Base-by-base conservation (phyloP, 2,797 vertebrate genomes). In the Platyrinchus mystaceus region DNA sequence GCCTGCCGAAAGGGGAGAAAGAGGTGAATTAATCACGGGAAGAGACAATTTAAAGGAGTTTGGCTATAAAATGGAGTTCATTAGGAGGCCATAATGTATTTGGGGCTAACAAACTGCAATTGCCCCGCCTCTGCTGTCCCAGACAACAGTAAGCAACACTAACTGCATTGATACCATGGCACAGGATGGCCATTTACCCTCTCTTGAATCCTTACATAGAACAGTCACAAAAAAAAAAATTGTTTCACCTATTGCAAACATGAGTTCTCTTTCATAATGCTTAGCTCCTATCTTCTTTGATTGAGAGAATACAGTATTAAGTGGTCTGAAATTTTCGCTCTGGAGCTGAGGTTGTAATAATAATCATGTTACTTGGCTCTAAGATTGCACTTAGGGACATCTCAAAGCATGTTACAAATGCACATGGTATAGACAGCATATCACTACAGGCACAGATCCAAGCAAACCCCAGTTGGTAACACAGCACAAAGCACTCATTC, bases 21-120 rank as follows among this genome's bases (percentile, higher is more conserved):
- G 78, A 75, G 75, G 97, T 82, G 97, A 98, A 98, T 99, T 98
- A 98, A 98, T 99, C 98, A 98, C n/a, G n/a, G 75, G 66, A 96
- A 94, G 77, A 98, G 98, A 98, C 98, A 98, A 98, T 97, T 97
- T 97, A 96, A 95, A 98, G 98, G 98, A 98, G 98, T 96, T 78
- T 77, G 95, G 92, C 98, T 95, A 98, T 98, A 97, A 98, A 97
- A 98, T 96, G 78, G 96, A 97, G 97, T 98, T 98, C 98, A 98
- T 98, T 98, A 98, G 98, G 98, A 98, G 98, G 97, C 98, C 98
- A 98, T 98, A 96, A 97, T 97, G 95, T 97, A 92, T 97, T 85
- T 97, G 84, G 78, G 94, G 96, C 97, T 96, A 97, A 87, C 79
- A 88, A 92, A 82, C 85, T 82, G 94, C 56, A 79, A 84, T 91